Conservation (phyloP, 2,888 invertebrate genomes). For the Chirona hameri region DNA sequence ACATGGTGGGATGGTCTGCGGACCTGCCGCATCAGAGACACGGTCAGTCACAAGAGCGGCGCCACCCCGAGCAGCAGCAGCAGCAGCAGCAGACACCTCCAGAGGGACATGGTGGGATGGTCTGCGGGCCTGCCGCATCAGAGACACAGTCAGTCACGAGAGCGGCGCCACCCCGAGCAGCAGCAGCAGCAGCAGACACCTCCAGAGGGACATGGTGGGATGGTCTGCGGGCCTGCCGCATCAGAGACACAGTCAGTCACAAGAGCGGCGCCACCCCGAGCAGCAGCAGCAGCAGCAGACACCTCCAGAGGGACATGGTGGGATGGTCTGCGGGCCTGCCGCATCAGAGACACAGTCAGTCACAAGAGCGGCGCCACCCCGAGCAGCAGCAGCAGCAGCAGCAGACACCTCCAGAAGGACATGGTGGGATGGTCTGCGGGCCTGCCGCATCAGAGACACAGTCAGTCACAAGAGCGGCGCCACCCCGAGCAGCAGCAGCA, state of each 20-base stretch:
- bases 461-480: not conserved
- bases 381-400: not conserved
- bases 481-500: not conserved
- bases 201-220: constrained; percentile 14
- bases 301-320: constrained; percentile 22
- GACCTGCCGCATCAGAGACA: constrained; percentile 25
- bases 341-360: not conserved
- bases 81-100: not conserved
- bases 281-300: not conserved
- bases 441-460: constrained; percentile 26
- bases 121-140: constrained; percentile 31
- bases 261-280: not conserved
- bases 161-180: not conserved
- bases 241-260: no score
- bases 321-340: constrained; percentile 32
- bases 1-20: constrained; percentile 32
- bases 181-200: not conserved
- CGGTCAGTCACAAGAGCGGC: not conserved
- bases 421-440: constrained; percentile 31
- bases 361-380: not conserved
- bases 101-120: constrained; percentile 25
- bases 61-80: not conserved
- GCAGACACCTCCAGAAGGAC: not conserved
- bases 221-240: constrained; percentile 33
- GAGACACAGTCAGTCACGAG: not conserved